phyloP scores from a whole-genome alignment of 2,113 vertebrate species.

The Epinephelus fuscoguttatus region DNA sequence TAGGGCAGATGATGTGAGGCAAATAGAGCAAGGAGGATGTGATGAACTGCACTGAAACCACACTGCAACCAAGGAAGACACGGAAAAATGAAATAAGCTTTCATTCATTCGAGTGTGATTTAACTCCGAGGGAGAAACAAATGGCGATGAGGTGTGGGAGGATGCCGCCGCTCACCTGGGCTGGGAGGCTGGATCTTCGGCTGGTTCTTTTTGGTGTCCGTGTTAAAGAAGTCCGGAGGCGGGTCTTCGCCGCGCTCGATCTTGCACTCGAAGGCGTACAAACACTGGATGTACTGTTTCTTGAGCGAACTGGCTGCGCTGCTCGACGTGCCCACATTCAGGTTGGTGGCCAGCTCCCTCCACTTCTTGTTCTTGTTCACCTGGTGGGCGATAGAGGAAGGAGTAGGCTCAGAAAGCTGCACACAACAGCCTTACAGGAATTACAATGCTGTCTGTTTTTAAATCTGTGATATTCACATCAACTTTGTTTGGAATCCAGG shows the following conservation, averaged over 20 bases:
- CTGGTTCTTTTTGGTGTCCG: slow-evolving; percentile 96
- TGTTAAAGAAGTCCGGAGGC: slow-evolving; percentile 95
- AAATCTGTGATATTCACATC: neutral
- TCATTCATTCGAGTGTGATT: slow-evolving; percentile 8
- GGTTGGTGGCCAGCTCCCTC: slow-evolving; percentile 96
- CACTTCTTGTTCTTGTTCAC: slow-evolving; percentile 99
- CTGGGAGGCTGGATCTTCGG: slow-evolving; percentile 98
- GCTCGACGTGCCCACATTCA: slow-evolving; percentile 98
- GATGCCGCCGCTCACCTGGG: slow-evolving; percentile 88
- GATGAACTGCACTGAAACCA: slow-evolving; percentile 31
- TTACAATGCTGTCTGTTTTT: neutral
- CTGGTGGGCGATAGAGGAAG: slow-evolving; percentile 76
- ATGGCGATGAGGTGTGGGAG: neutral
- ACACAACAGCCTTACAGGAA: neutral
- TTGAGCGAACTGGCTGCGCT: slow-evolving; percentile 98
- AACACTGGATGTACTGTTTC: slow-evolving; percentile 99
- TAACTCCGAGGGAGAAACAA: neutral
- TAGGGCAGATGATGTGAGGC: slow-evolving; percentile 42
- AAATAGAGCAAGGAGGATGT: slow-evolving; percentile 36
- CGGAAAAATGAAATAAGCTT: neutral
- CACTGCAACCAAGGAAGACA: slow-evolving; percentile 4
- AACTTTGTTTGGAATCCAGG: neutral
- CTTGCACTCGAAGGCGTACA: slow-evolving; percentile 99
- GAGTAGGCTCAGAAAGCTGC: slow-evolving; percentile 31
- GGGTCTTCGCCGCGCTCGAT: slow-evolving; percentile 98